Evolutionary conservation across 2,113 vertebrate species (phyloP).

Genomic region (Raphicerus campestris): DNA sequence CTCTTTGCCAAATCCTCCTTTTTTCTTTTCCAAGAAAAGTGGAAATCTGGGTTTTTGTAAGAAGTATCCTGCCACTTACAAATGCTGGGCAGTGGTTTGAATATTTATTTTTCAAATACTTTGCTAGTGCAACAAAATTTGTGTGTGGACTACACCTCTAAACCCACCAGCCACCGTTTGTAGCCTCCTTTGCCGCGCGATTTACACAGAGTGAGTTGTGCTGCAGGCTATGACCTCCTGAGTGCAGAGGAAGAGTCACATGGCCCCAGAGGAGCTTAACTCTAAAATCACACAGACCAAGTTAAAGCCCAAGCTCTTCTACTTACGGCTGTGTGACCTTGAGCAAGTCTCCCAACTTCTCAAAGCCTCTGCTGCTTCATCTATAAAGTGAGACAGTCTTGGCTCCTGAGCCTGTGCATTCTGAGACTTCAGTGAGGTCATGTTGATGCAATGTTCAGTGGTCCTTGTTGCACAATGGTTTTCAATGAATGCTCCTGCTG

Average conservation of each 20-base stretch:
- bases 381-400: neutral
- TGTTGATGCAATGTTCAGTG: neutral
- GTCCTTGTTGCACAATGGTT: neutral
- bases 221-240: neutral
- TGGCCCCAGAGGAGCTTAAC: neutral
- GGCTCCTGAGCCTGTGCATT: neutral
- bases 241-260: neutral
- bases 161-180: neutral
- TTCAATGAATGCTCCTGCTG: neutral
- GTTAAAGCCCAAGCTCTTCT: neutral
- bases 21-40: neutral
- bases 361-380: neutral
- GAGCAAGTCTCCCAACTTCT: neutral
- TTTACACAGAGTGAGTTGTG: neutral
- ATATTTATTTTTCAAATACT: conserved; percentile 32
- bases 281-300: neutral
- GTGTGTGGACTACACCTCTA: neutral
- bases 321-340: neutral
- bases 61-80: neutral
- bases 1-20: neutral
- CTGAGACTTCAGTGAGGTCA: neutral
- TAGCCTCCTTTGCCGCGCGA: neutral
- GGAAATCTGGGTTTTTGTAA: neutral
- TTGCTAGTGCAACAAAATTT: neutral
- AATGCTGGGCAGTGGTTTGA: neutral